Percentiles rank a stretch among this genome's conserved stretches.
Evolutionary conservation across 2,113 vertebrate species (phyloP).

Genomic region (Aepyceros melampus): DNA sequence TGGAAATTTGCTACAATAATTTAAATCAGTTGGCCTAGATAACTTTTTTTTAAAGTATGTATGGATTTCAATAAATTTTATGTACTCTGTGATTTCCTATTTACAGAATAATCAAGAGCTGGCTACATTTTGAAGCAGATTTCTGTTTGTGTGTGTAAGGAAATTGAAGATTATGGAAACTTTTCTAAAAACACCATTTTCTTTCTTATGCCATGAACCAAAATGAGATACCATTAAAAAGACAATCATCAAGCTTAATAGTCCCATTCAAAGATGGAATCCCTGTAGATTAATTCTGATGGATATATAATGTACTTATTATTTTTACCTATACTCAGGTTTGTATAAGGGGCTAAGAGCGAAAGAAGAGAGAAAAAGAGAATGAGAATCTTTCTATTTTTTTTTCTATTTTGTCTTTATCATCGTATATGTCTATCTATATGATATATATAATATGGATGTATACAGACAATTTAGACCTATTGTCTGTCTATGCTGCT

Average conservation of each 20-base stretch:
- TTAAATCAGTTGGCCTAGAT: background rate
- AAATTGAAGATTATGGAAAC: background rate
- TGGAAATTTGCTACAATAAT: background rate
- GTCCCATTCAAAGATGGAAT: background rate
- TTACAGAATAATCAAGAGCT: background rate
- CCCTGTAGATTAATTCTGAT: background rate
- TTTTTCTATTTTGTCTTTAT: background rate
- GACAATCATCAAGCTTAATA: background rate
- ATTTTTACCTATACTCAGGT: background rate
- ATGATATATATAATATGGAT: background rate
- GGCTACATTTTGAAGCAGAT: background rate
- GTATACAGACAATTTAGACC: background rate
- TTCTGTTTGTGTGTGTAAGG: background rate
- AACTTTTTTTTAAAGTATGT: background rate
- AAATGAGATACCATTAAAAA: slow-evolving; percentile 4
- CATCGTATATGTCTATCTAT: background rate
- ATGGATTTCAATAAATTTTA: background rate
- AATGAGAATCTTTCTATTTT: background rate
- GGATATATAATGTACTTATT: background rate
- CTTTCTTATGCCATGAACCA: background rate
- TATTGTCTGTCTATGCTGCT: background rate
- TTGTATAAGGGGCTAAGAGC: background rate
- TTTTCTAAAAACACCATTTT: background rate
- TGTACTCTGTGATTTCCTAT: background rate
- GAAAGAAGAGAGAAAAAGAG: background rate